Base-by-base conservation (phyloP, 2,113 vertebrate species). In the Dicerorhinus sumatrensis region DNA sequence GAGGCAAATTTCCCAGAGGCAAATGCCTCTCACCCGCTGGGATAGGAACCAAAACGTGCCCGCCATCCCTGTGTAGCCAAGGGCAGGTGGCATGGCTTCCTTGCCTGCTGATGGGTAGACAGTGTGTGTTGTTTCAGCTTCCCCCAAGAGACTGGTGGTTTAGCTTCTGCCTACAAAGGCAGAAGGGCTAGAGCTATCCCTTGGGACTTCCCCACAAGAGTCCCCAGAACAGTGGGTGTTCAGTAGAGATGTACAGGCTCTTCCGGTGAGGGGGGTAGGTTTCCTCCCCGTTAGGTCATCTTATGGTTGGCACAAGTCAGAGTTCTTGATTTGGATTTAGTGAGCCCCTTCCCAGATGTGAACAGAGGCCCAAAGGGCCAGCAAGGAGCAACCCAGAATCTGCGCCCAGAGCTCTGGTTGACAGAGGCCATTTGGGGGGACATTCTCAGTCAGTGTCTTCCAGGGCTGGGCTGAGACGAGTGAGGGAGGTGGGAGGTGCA, bases 401-500 rank as follows among this genome's bases (percentile, higher is more conserved):
- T 96, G 67, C 80, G 67, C 70, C 69, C 33, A 96, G 70, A 94
- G 70, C 70, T 96, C 82, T 84, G 92, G 89, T 16, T 91, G 83
- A 85, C 51, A 94, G 85, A 97, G 76, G 97, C 91, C 81, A 75
- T 29, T 77, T 77, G 70, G 83, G 95, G 95, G 94, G 27, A 95
- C 89, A 93, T 96, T 97, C 96, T 94, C 48, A 92, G 91, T 95
- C 86, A 97, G 81, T 84, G 90, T 97, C 97, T 91, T 98, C 97
- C 84, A 72, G 92, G 92, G 94, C 96, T 4, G 27, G 95, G 96
- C 83, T 48, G 95, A 97, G 96, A 25, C 3, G 58, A 69, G 51
- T 1, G 8, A 98, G 97, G 97, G 97, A 88, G 97, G 96, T 69
- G 98, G 98, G 98, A 97, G 96, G 98, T 79, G 95, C 93, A 58